Base-by-base conservation (phyloP, 2,888 invertebrate species). In the Cephus runcator region DNA sequence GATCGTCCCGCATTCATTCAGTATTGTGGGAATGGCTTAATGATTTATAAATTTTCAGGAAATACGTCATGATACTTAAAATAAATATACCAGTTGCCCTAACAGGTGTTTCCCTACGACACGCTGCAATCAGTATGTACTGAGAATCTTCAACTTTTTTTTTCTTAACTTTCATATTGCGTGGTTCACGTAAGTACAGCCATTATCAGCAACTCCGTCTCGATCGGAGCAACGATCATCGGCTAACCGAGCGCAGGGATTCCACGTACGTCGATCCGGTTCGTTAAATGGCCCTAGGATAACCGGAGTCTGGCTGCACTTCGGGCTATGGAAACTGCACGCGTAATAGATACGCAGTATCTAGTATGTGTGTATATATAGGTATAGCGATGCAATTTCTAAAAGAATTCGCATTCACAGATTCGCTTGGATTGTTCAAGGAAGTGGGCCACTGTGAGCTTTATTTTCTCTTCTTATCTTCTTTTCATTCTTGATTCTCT, bases 381-480 rank as follows among this genome's bases (percentile, higher is more conserved):
- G 23, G 56, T 56, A 56, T 9, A 56, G 23, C 40, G 73, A 79
- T 78, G 69, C 34, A 85, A 83, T 80, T 83, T 80, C 73, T 81
- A 33, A 75, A 35, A 82, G 82, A 80, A 81, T 81, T 83, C 79
- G 77, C 81, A 80, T 81, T 77, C 69, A 76, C 34, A 77, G 76
- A 82, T 81, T 81, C 83, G 36, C 80, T 74, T 79, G 33, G 36
- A 75, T 69, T 74, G 71, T 75, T 77, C 74, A 23, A 15, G 82
- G 81, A 86, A 85, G 82, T 86, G 81, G 85, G 85, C 82, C 85
- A 86, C 78, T 76, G 79, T 78, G 56, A 56, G 82, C 83, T 85
- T 86, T 83, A 84, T 85, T 83, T 82, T 83, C 83, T 82, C 79
- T 75, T 75, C 82, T 56, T 56, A 56, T 56, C 56, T 56, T 56